Percentiles rank a stretch among this genome's conserved stretches.
phyloP scores from a whole-genome alignment of 2,113 vertebrate genomes.

The Actenoides lindsayi region DNA sequence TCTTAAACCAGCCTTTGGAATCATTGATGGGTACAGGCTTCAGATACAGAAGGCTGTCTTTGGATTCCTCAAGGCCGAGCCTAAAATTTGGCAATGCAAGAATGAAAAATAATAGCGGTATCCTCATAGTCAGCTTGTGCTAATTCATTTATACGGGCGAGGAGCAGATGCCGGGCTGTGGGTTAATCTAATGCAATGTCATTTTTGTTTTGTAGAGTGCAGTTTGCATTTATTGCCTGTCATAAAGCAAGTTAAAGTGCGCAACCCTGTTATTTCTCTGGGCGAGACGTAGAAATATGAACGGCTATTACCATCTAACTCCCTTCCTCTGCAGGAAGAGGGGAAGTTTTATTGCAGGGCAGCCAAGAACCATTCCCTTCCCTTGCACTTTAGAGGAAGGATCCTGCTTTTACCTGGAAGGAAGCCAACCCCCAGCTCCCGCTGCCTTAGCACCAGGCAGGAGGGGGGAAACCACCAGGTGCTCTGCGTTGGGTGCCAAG shows the following conservation, averaged over 20 bases:
- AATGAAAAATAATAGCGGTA: neutral
- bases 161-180: neutral
- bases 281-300: neutral
- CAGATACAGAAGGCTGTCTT: neutral
- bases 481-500: neutral
- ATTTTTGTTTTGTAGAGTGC: neutral
- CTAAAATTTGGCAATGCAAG: neutral
- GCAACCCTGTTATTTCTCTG: neutral
- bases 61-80: neutral
- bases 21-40: neutral
- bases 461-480: neutral
- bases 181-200: neutral
- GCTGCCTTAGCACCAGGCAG: fast-evolving
- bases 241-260: neutral
- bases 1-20: neutral
- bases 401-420: neutral
- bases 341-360: neutral
- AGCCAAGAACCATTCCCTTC: neutral
- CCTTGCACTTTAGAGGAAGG: fast-evolving
- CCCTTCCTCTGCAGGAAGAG: neutral
- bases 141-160: neutral
- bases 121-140: neutral
- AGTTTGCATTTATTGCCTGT: neutral
- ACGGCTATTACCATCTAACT: fast-evolving
- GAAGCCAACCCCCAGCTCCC: neutral